Evolutionary conservation across 2,888 invertebrate species (phyloP).

Genomic region (Cremastinae sp.): DNA sequence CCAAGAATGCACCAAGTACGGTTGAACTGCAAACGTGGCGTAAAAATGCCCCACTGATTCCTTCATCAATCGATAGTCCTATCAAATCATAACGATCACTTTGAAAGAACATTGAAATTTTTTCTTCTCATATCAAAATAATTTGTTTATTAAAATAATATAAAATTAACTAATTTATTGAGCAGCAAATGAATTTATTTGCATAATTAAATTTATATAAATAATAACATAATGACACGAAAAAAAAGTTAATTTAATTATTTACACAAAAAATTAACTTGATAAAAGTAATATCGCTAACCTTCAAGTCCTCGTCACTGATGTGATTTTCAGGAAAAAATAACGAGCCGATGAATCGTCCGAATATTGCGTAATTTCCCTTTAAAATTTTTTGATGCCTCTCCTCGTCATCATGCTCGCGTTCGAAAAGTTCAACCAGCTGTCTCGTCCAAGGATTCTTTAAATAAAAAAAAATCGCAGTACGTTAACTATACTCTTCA

Average conservation of each 20-base stretch:
- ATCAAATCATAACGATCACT: too few relatives aligned
- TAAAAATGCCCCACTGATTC: conserved; percentile 67
- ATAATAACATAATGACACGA: too few relatives aligned
- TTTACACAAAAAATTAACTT: too few relatives aligned
- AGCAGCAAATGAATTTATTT: too few relatives aligned
- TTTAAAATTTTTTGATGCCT: conserved; percentile 62
- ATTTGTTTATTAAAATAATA: too few relatives aligned
- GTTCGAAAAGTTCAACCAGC: conserved; percentile 64
- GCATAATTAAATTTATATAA: too few relatives aligned
- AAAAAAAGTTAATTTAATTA: too few relatives aligned
- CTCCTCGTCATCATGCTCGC: conserved; percentile 56
- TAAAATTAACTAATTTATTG: too few relatives aligned
- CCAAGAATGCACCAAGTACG: conserved; percentile 72
- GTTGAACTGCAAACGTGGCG: conserved; percentile 72
- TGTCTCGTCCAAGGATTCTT: conserved; percentile 68
- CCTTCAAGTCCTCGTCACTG: conserved; percentile 67
- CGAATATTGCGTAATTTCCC: conserved; percentile 72
- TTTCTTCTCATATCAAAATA: too few relatives aligned
- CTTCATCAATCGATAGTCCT: conserved; percentile 74
- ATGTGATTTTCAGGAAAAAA: conserved; percentile 73
- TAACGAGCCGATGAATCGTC: conserved; percentile 67
- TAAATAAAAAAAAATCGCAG: too few relatives aligned
- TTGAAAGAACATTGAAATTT: too few relatives aligned
- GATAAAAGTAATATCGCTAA: conserved; percentile 49
- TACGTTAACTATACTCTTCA: too few relatives aligned